Evolutionary conservation across 2,797 vertebrate genomes (phyloP).

Genomic region (Syngnathus rostellatus): DNA sequence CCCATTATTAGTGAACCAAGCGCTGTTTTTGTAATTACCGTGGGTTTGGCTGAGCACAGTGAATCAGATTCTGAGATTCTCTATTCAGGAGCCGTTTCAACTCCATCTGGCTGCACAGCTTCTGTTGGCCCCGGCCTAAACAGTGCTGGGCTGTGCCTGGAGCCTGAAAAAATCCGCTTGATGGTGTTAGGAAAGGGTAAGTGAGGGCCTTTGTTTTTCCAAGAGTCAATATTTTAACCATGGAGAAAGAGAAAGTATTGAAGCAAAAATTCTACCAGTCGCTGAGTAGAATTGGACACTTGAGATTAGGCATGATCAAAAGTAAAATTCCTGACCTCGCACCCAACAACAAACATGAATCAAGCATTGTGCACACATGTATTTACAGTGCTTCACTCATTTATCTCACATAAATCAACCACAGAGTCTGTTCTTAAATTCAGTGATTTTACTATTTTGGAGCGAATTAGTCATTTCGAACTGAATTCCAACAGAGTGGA

Average conservation of each 20-base stretch:
- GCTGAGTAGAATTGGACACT: not conserved
- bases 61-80: constrained; percentile 60
- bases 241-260: not conserved
- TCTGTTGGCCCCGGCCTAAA: constrained; percentile 44
- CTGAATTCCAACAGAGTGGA: not conserved
- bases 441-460: not conserved
- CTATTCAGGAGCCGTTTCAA: constrained; percentile 63
- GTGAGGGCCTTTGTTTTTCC: constrained; percentile 10
- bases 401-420: not conserved
- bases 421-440: not conserved
- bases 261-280: not conserved
- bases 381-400: not conserved
- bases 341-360: not conserved
- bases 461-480: not conserved
- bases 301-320: not conserved
- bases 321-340: not conserved
- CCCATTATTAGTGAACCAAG: constrained; percentile 72
- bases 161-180: constrained; percentile 18
- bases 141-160: constrained; percentile 30
- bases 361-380: not conserved
- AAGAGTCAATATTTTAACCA: constrained; percentile 1
- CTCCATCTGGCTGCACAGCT: constrained; percentile 60
- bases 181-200: constrained; percentile 18
- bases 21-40: constrained; percentile 74
- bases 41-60: constrained; percentile 67